Base-by-base conservation (phyloP, 2,797 vertebrate genomes). In the Microtus californicus region DNA sequence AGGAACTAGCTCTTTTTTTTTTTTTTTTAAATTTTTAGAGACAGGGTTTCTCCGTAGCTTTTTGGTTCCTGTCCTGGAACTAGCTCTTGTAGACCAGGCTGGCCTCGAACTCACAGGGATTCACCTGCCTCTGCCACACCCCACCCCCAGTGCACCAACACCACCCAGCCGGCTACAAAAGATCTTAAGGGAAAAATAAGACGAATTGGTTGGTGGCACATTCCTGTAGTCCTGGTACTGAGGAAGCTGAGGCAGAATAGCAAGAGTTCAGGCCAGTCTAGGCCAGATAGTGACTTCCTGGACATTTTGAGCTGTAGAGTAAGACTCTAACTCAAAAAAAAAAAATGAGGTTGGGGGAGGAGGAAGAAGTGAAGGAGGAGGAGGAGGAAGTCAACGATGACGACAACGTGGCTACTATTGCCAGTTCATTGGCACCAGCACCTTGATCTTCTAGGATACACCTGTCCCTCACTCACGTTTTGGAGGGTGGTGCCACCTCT, bases 321-420 rank as follows among this genome's bases (percentile, higher is more conserved):
- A 71, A 86, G 21, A 71, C n/a, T 59, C 21, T 56, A 37, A 12
- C 48, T 40, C 12, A 82, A 61, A 61, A 82, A 48, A 48, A 48
- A 40, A 40, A 82, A 61, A 61, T 43, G 2, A 43, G 56, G 23
- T 61, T 82, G 25, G 21, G 15, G 2, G 67, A 7, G 34, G 34
- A 71, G 17, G 31, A 54, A 1, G 48, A 48, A 2, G 19, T 25
- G 1, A 2, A 78, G 9, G 7, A n/a, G n/a, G 34, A 27, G 0
- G 48, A n/a, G 15, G 17, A 23, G 1, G 29, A 48, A 48, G 10
- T 2, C 10, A 2, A 43, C 2, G 5, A 74, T 15, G 40, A 43
- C 4, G 10, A 4, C 13, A 27, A 43, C 11, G 56, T 43, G 23
- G 1, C 56, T 43, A 27, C 54, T 14, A 27, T 59, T 81, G 54